Percentiles rank a stretch among this genome's conserved stretches.
Conservation (phyloP, 2,888 invertebrate genomes). For the Acleris laterana region DNA sequence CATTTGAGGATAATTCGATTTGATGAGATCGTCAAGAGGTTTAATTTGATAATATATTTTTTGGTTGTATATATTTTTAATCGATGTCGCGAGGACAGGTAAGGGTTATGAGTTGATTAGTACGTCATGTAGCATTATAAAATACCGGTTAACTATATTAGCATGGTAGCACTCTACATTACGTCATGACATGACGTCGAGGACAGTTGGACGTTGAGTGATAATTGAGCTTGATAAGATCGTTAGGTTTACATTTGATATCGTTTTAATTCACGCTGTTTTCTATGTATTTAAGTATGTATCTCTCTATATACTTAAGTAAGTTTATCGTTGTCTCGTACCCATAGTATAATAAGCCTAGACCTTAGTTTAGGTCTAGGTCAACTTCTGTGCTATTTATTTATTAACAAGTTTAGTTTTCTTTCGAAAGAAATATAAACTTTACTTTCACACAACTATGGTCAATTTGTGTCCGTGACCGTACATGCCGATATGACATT, state of each 20-base stretch:
- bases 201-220: slow-evolving; percentile 18
- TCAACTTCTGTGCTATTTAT: too few species aligned
- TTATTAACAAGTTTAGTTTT: too few species aligned
- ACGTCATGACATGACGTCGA: slow-evolving; percentile 33
- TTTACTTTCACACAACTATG: too few species aligned
- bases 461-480: slow-evolving; percentile 10
- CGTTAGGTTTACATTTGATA: slow-evolving; percentile 12
- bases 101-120: too few species aligned
- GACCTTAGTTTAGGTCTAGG: too few species aligned
- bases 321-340: too few species aligned
- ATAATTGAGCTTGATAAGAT: slow-evolving; percentile 35
- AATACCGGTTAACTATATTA: slow-evolving; percentile 71
- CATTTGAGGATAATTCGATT: slow-evolving; percentile 32
- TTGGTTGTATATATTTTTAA: background rate
- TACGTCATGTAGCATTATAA: slow-evolving; percentile 25
- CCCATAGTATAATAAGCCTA: too few species aligned
- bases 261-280: background rate
- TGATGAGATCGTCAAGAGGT: slow-evolving; percentile 24
- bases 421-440: too few species aligned
- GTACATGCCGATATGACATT: too few species aligned
- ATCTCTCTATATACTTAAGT: background rate
- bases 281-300: too few species aligned
- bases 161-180: slow-evolving; percentile 39
- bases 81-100: background rate
- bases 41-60: slow-evolving; percentile 10